Percentiles rank a stretch among this genome's conserved stretches.
phyloP scores from a whole-genome alignment of 2,888 invertebrate genomes.

The Steinernema hermaphroditum region DNA sequence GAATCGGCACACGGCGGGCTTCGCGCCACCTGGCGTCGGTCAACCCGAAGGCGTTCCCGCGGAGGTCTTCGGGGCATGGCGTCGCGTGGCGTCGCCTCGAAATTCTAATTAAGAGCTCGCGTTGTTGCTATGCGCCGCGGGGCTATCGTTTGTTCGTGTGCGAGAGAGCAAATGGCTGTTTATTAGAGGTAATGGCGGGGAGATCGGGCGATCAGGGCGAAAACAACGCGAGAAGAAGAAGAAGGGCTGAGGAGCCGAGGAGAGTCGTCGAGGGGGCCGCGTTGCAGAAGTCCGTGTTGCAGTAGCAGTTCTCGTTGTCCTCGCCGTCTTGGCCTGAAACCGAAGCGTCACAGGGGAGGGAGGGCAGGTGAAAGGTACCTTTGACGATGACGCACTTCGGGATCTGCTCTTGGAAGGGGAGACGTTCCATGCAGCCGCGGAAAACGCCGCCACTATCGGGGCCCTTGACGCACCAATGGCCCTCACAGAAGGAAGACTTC shows the following conservation, averaged over 20 bases:
- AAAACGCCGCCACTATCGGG: conserved; percentile 5
- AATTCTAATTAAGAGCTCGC: conserved; percentile 15
- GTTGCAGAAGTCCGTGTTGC: conserved; percentile 13
- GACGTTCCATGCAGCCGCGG: conserved; percentile 21
- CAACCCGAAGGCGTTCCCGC: conserved; percentile 4
- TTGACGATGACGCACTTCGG: conserved; percentile 20
- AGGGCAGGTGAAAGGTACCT: not conserved
- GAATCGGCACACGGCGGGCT: not conserved
- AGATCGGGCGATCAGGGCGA: not conserved
- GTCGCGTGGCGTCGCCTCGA: not conserved
- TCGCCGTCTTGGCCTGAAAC: conserved; percentile 5
- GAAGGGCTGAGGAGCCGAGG: not conserved
- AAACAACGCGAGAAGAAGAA: not conserved
- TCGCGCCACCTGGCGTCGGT: not conserved
- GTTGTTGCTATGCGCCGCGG: conserved; percentile 8
- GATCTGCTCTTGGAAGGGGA: not conserved
- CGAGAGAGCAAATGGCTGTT: not conserved
- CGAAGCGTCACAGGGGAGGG: not conserved
- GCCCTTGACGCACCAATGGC: conserved; percentile 14
- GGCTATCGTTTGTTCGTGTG: too few species aligned
- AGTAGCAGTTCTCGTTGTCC: conserved; percentile 25
- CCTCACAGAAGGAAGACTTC: not conserved
- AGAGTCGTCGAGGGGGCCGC: not conserved
- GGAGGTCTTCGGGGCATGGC: not conserved
- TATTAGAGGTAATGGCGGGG: not conserved